phyloP scores from a whole-genome alignment of 2,888 invertebrate genomes.

The Nemotelus pantherinus region DNA sequence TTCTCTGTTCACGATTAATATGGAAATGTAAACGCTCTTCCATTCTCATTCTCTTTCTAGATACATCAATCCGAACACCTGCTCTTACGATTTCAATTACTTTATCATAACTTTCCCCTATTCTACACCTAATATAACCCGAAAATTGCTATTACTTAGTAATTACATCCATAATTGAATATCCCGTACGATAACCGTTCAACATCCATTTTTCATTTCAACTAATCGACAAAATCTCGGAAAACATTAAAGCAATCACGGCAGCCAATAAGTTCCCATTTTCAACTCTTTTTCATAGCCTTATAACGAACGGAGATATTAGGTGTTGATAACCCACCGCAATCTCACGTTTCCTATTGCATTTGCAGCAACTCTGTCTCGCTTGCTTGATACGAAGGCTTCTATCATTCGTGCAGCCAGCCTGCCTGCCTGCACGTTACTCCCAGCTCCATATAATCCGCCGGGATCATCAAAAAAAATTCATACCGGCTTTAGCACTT shows the following conservation, averaged over 20 bases:
- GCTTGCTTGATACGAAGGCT: neutral
- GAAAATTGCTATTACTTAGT: constrained; percentile 13
- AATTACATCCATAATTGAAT: constrained; percentile 15
- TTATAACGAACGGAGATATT: constrained; percentile 16
- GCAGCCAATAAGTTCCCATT: constrained; percentile 41
- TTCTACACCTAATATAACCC: neutral
- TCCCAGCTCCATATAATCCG: constrained; percentile 3
- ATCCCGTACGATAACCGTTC: neutral
- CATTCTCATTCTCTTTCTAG: too few relatives aligned
- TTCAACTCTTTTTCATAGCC: constrained; percentile 34
- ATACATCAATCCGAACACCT: too few relatives aligned
- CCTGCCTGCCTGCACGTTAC: constrained; percentile 3
- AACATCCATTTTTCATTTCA: neutral
- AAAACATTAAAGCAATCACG: constrained; percentile 37
- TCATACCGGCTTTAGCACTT: constrained; percentile 17
- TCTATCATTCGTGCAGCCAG: neutral
- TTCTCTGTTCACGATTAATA: too few relatives aligned
- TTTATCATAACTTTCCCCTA: too few relatives aligned
- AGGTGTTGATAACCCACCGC: constrained; percentile 39
- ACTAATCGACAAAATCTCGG: constrained; percentile 36
- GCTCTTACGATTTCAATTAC: too few relatives aligned
- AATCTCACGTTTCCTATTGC: neutral
- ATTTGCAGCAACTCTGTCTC: neutral
- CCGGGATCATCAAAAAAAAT: constrained; percentile 15
- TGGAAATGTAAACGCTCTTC: too few relatives aligned